These are phyloP conservation scores for Calyptomena viridis DNA, from an alignment of 2,113 vertebrate species.

Conservation along the genomic window DNA sequence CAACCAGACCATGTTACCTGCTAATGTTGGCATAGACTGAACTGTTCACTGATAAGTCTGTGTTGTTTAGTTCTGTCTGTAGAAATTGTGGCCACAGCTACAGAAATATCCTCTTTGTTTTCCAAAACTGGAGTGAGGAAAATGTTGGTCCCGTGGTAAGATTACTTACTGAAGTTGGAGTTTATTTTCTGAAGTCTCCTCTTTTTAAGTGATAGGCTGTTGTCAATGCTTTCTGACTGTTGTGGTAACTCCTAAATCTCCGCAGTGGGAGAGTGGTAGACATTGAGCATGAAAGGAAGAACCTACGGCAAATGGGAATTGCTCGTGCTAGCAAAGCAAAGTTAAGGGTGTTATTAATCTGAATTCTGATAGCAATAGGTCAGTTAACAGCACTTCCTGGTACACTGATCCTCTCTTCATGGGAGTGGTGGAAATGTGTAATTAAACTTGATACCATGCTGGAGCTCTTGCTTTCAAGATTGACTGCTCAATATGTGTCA, in stretches of 20 bases:
- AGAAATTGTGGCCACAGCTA: background rate
- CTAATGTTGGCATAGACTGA: background rate
- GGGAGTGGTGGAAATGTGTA: background rate
- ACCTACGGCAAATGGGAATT: background rate
- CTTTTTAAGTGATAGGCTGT: background rate
- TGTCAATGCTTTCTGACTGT: background rate
- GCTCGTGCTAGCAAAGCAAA: background rate
- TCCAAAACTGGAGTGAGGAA: background rate
- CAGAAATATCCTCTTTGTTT: background rate
- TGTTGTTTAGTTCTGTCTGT: background rate
- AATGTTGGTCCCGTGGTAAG: background rate
- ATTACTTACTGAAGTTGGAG: background rate
- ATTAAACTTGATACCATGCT: background rate
- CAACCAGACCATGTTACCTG: background rate
- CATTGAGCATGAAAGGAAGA: background rate
- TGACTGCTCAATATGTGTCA: background rate
- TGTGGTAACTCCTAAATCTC: background rate
- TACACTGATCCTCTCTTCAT: background rate
- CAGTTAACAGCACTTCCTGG: rapidly evolving
- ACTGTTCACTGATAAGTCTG: background rate
- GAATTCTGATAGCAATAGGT: background rate
- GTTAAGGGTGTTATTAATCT: background rate
- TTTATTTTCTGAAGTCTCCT: background rate
- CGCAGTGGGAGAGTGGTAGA: background rate
- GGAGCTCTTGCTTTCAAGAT: background rate